Evolutionary conservation across 2,888 invertebrate species (phyloP).

Genomic region (Elgonia sp.): DNA sequence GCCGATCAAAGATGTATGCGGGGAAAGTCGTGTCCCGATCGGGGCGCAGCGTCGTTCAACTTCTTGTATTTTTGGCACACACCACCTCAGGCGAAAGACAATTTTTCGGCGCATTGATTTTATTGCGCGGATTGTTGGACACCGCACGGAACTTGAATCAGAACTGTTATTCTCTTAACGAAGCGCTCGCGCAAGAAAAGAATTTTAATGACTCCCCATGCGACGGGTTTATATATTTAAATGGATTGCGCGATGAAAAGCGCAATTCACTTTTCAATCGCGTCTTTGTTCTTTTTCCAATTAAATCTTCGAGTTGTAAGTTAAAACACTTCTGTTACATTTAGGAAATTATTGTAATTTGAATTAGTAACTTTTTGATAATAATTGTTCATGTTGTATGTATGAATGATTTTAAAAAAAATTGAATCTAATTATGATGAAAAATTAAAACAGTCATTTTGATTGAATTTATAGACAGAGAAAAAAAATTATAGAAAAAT

Average conservation of each 20-base stretch:
- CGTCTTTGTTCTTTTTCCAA: conserved; percentile 19
- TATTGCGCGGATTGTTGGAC: conserved; percentile 58
- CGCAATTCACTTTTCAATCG: conserved; percentile 38
- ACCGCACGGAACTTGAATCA: conserved; percentile 63
- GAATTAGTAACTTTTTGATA: not conserved
- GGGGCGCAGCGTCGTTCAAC: conserved; percentile 42
- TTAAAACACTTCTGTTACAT: not conserved
- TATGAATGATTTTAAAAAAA: no score
- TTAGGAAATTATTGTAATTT: not conserved
- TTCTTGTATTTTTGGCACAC: conserved; percentile 71
- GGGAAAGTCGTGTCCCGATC: conserved; percentile 51
- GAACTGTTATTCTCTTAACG: conserved; percentile 64
- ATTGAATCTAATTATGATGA: no score
- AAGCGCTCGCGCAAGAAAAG: conserved; percentile 60
- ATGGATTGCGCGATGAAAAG: conserved; percentile 40
- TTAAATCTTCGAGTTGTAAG: conserved; percentile 8
- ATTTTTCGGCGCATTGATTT: conserved; percentile 69
- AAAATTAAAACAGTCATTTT: no score
- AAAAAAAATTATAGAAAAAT: no score
- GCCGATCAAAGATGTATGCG: conserved; percentile 72
- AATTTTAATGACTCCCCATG: conserved; percentile 59
- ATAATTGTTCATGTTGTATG: not conserved
- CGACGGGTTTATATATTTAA: conserved; percentile 49
- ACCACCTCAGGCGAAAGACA: conserved; percentile 62
- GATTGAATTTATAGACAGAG: no score